These are phyloP conservation scores for Copsychus sechellarum DNA, from an alignment of 2,113 vertebrate species.

Conservation along the genomic window DNA sequence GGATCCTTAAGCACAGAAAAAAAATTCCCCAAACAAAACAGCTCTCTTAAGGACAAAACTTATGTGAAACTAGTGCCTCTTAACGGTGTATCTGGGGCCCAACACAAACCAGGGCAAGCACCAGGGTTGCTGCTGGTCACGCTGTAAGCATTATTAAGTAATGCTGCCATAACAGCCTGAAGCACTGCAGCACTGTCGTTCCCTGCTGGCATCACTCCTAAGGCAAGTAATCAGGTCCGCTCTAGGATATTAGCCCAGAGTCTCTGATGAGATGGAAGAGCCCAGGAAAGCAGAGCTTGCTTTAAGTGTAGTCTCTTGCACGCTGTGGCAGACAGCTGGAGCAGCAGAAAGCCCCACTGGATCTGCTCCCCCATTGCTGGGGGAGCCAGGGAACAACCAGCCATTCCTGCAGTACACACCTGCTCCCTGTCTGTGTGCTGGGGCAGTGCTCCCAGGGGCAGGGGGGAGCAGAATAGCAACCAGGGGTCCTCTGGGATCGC, in stretches of 20 bases:
- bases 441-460: not conserved
- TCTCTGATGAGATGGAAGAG: not conserved
- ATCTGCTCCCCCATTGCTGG: not conserved
- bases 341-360: not conserved
- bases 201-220: accelerated
- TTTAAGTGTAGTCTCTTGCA: not conserved
- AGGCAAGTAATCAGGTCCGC: accelerated
- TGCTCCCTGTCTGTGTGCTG: not conserved
- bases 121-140: not conserved
- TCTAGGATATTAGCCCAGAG: not conserved
- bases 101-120: not conserved
- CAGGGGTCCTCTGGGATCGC: not conserved
- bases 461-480: not conserved
- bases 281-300: not conserved
- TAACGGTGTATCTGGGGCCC: not conserved
- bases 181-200: accelerated
- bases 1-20: not conserved
- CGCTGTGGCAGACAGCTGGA: not conserved
- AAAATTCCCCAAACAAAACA: not conserved
- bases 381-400: not conserved
- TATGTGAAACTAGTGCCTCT: not conserved
- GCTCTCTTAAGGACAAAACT: not conserved
- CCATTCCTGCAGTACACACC: not conserved
- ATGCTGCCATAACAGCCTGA: not conserved
- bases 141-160: not conserved